Evolutionary conservation across 2,113 vertebrate species (phyloP).

Genomic region (Tragelaphus strepsiceros): DNA sequence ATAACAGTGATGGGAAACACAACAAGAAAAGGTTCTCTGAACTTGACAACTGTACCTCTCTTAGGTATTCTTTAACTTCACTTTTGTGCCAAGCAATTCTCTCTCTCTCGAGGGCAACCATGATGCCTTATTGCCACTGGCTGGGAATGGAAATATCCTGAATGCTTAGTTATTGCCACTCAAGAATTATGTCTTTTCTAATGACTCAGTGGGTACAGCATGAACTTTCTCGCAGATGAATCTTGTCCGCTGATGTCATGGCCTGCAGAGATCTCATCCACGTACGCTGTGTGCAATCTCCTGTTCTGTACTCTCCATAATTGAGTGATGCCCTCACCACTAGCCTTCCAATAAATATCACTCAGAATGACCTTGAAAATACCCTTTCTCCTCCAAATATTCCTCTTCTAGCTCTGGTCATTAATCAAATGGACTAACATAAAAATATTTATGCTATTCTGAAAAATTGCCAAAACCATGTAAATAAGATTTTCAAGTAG

Average conservation of each 20-base stretch:
- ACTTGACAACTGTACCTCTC: neutral
- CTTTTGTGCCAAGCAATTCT: neutral
- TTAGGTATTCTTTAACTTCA: neutral
- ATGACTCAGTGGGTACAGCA: neutral
- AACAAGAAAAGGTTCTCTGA: neutral
- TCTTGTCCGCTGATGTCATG: neutral
- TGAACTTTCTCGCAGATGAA: neutral
- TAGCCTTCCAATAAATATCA: constrained; percentile 5
- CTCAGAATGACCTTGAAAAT: constrained; percentile 37
- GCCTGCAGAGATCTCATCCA: neutral
- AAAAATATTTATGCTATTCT: neutral
- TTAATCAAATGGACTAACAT: constrained; percentile 2
- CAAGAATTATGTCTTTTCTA: neutral
- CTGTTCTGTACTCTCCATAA: neutral
- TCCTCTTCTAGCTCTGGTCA: neutral
- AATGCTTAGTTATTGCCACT: neutral
- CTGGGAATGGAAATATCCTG: neutral
- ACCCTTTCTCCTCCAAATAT: neutral
- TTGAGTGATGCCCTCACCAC: neutral
- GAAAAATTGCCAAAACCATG: neutral
- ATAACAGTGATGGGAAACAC: neutral
- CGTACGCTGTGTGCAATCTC: neutral
- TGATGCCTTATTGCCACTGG: neutral
- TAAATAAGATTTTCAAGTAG: neutral
- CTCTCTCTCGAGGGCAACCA: neutral